Evolutionary conservation across 2,113 vertebrate genomes (phyloP), one percentile per base, ranked within the genome.

Genomic region (Tretioscincus oriximinensis): DNA sequence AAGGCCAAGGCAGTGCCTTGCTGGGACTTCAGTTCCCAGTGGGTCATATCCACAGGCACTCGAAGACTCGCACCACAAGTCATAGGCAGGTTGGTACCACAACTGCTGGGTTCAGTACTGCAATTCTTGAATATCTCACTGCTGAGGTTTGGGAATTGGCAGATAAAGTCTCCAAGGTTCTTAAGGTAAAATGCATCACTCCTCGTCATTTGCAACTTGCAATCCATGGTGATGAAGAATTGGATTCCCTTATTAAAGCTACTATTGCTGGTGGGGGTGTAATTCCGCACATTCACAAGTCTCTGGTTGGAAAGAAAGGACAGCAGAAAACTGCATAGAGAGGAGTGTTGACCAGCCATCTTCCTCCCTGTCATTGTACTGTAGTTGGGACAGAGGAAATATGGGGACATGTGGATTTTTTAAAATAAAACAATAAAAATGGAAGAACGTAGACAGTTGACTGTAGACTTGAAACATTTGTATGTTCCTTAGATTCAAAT

Each of bases 241-340:
- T 99, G 95, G 98, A 99, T 81, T 99, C 98, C 0, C 97, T 99
- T 47, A 99, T 99, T 93, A 99, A 99, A 93, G 98, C 98, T 31
- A 99, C 98, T 87, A 99, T 99, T 45, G 98, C 98, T 24, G 98
- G 98, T 21, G 98, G 98, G 92, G 98, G 98, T 92, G 98, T 99
- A 85, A 99, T 99, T 89, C 98, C 98, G 61, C 98, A 99, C 92
- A 99, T 99, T 95, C 98, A 99, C 94, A 99, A 99, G 95, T 99
- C 98, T 90, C 96, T 99, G 91, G 99, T 99, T 60, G 98, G 98
- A 69, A 99, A 99, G 96, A 99, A 99, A 94, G 98, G 98, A 73
- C 98, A 99, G 78, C 98, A 99, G 94, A 99, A 99, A 91, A 99
- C 98, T 35, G 98, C 96, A n/a, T 99, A 97, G 92, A 92, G 85